Percentiles rank a stretch among this genome's conserved stretches.
Conservation (phyloP, 2,888 invertebrate genomes). For the Caradrina clavipalpis region DNA sequence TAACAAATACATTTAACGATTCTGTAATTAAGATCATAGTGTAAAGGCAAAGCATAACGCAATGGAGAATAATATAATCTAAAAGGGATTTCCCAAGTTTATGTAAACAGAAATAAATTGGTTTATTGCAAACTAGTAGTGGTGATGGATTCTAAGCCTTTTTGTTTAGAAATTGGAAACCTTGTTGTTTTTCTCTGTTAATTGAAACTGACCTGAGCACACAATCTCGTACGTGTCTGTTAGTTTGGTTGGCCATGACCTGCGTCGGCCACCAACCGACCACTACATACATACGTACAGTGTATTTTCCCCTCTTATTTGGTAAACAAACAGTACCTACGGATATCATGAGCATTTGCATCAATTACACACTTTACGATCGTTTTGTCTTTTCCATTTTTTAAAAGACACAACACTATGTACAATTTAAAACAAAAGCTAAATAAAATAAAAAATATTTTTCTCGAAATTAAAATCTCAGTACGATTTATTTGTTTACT, state of each 20-base stretch:
- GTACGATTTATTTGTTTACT: too few relatives aligned
- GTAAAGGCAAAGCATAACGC: neutral
- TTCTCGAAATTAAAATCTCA: too few relatives aligned
- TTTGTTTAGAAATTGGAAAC: slow-evolving; percentile 5
- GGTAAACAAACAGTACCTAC: neutral
- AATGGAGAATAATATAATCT: neutral
- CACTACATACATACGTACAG: neutral
- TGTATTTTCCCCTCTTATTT: neutral
- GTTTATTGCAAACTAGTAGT: slow-evolving; percentile 3
- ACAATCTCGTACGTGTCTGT: slow-evolving; percentile 1
- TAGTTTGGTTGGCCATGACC: slow-evolving; percentile 7
- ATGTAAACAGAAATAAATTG: slow-evolving; percentile 22
- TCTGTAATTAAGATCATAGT: neutral
- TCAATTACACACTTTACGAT: too few relatives aligned
- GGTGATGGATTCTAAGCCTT: neutral
- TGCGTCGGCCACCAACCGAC: neutral
- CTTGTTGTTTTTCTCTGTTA: slow-evolving; percentile 3
- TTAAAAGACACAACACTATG: too few relatives aligned
- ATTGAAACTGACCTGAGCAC: slow-evolving; percentile 25
- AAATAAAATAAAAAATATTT: too few relatives aligned
- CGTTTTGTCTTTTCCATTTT: neutral
- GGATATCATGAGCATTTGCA: neutral
- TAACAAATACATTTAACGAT: slow-evolving; percentile 4
- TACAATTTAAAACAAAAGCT: too few relatives aligned
- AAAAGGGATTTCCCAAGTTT: neutral